Base-by-base conservation (phyloP, 2,113 vertebrate genomes). In the Hystrix cristata region DNA sequence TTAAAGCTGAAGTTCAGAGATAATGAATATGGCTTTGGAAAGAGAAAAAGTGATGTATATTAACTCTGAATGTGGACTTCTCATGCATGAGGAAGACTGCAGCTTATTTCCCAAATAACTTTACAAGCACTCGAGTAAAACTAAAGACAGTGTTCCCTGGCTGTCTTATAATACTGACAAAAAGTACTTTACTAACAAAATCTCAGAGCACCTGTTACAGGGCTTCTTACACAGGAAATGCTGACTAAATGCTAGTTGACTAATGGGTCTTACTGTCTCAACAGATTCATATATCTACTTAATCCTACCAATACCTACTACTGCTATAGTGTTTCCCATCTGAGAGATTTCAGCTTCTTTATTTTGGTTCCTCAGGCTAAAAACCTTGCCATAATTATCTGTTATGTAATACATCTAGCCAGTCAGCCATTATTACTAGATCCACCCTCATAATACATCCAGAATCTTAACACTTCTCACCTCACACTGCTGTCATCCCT, bases 1-100 rank as follows among this genome's bases (percentile, higher is more conserved):
- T 96, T 94, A 97, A 97, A 98, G 92, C 97, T 98, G 97, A 97
- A 96, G 94, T 96, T 95, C 85, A 94, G 87, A 98, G 97, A 97
- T 97, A 97, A 97, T 97, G 91, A 97, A 97, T 91, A 89, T 86
- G 94, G 95, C 11, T 97, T 97, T 96, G 76, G 91, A 53, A 97
- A 87, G 90, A 84, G 97, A 90, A 65, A 78, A 97, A 95, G 76
- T 95, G 94, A 80, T 86, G 23, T 60, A 0, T 94, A 86, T 97
- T 95, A 97, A 97, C 89, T 92, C 31, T 94, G 91, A 96, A 93
- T 94, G 46, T 95, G 82, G 76, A 92, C 87, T 95, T 95, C 55
- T 55, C 87, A 80, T 85, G 80, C 57, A 11, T 95, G 59, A 94
- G 84, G 81, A 94, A 88, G 89, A 82, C 65, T 64, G 34, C 71